A percentile compares a stretch with the other conserved stretches of the same genome.
phyloP scores from a whole-genome alignment of 2,888 invertebrate genomes.

The Pollenia angustigena region DNA sequence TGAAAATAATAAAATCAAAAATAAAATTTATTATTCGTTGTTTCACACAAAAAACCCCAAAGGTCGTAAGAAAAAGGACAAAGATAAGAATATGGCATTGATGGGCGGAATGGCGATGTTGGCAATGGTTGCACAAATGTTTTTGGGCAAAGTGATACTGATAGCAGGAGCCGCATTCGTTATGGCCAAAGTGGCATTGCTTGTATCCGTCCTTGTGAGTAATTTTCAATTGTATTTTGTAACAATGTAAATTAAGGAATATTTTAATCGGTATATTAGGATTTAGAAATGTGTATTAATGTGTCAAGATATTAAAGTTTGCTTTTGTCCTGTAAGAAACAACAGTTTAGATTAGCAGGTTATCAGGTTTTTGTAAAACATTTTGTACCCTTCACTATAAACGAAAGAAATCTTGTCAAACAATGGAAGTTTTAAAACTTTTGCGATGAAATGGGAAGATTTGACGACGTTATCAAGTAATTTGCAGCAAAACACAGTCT shows the following conservation, averaged over 20 bases:
- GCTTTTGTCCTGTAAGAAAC: no score
- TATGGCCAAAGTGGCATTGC: conserved; percentile 88
- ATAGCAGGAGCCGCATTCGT: conserved; percentile 88
- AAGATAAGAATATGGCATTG: conserved; percentile 85
- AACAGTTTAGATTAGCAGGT: no score
- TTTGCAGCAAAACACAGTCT: no score
- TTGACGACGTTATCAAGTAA: no score
- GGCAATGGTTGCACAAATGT: conserved; percentile 88
- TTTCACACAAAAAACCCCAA: conserved; percentile 75
- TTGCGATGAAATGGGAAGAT: no score
- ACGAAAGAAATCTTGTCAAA: no score
- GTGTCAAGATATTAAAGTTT: no score
- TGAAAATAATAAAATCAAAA: conserved; percentile 80
- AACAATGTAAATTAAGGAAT: background rate
- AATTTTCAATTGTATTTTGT: conserved; percentile 13
- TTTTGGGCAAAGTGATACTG: conserved; percentile 88
- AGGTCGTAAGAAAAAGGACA: conserved; percentile 86
- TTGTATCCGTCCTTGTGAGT: conserved; percentile 86
- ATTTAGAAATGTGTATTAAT: background rate
- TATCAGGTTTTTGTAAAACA: no score
- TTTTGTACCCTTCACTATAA: no score
- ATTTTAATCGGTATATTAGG: background rate
- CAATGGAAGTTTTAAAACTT: no score
- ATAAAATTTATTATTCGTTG: conserved; percentile 76
- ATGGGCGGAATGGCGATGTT: conserved; percentile 87